Evolutionary conservation across 2,888 invertebrate species (phyloP).

Genomic region (Hydropsyche betteni): DNA sequence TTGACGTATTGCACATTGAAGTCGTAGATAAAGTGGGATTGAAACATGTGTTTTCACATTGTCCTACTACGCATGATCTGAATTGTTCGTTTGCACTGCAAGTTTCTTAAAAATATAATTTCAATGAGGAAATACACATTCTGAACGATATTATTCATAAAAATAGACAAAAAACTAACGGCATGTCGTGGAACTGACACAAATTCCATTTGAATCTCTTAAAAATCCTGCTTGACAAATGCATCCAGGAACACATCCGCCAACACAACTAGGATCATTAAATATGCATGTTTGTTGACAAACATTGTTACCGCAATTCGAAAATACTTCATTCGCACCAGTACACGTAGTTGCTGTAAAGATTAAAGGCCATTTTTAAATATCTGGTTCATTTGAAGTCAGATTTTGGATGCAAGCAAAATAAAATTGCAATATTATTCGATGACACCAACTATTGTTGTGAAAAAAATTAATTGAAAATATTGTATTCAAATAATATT

Average conservation of each 20-base stretch:
- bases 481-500: too few species aligned
- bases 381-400: too few species aligned
- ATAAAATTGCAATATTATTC: too few species aligned
- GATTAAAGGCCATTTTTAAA: too few species aligned
- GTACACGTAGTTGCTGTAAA: not conserved
- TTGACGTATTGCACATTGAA: not conserved
- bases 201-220: not conserved
- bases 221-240: slow-evolving; percentile 12
- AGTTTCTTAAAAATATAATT: not conserved
- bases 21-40: not conserved
- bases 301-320: not conserved
- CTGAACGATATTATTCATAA: too few species aligned
- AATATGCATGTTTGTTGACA: not conserved
- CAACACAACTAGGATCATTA: not conserved
- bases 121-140: too few species aligned
- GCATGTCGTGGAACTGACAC: not conserved
- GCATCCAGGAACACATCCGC: slow-evolving; percentile 20
- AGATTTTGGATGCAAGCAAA: too few species aligned
- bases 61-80: not conserved
- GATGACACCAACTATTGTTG: too few species aligned
- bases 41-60: not conserved
- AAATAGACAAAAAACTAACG: not conserved
- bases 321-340: slow-evolving; percentile 1
- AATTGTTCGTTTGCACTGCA: not conserved
- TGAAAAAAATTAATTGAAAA: too few species aligned